Base-by-base conservation (phyloP, 1,140 invertebrate genomes). In the Anthonomus grandis region DNA sequence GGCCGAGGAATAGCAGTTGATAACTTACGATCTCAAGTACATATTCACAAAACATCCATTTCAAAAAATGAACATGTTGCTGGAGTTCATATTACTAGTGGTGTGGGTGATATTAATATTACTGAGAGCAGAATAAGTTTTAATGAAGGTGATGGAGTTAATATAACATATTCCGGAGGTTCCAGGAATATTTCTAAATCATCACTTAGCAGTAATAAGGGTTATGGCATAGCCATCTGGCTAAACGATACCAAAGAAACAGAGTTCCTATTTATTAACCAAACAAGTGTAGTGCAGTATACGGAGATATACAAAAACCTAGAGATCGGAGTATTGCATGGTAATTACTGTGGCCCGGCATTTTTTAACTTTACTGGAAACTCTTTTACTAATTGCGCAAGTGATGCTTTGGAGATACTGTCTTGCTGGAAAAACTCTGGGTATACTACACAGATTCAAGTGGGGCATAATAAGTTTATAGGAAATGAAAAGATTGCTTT, bases 81-180 rank as follows among this genome's bases (percentile, higher is more conserved):
- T 5, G 95, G 94, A 2, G 77, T 97, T 5, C 90, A 95, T 66
- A 82, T 97, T 3, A 76, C 85, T 0, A 85, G 79, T 58, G 95
- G 95, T 0, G 89, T 86, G 1, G 91, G 91, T n/a, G 89, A 95
- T 68, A 83, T 98, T 0, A 94, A 98, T 66, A 81, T 99, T 2
- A 96, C 94, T 4, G 84, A 87, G 60, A 93, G 90, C 57, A 81
- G 87, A 65, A 89, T 99, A 31, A 86, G 83, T 0, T 89, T 93
- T 62, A 99, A 99, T 72, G 83, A 87, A 66, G 96, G 94, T 0
- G 95, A 96, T 61, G 89, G 90, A 2, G 78, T 92, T 3, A 95
- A 96, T 65, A 87, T 97, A 3, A 95, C 93, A 0, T 91, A 92
- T 53, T 87, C 90, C 1, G 94, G 95, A 1, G 95, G 95, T 2